Evolutionary conservation across 2,888 invertebrate genomes (phyloP).

Genomic region (Dolichomitus sp.): DNA sequence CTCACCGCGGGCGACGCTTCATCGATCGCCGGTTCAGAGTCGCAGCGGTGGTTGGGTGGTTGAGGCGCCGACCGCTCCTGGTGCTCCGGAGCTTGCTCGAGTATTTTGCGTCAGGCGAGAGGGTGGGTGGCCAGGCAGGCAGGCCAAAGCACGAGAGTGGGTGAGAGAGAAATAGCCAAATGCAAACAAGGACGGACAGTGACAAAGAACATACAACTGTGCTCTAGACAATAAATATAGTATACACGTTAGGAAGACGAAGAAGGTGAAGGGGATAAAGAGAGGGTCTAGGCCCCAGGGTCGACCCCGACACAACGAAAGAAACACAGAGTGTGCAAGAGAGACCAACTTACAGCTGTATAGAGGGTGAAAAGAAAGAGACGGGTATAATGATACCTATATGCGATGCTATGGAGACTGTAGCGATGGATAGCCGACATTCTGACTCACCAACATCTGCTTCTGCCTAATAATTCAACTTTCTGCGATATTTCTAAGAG

Average conservation of each 20-base stretch:
- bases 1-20: conserved; percentile 84
- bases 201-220: neutral
- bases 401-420: conserved; percentile 14
- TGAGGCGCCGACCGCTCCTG: conserved; percentile 74
- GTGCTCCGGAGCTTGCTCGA: conserved; percentile 71
- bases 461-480: conserved; percentile 12
- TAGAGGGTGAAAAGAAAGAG: conserved; percentile 32
- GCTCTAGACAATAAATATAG: conserved; percentile 48
- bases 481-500: too few relatives aligned
- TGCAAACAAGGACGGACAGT: conserved; percentile 8
- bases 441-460: conserved; percentile 65
- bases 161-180: conserved; percentile 52
- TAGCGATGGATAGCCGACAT: conserved; percentile 26
- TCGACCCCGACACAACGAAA: conserved; percentile 26
- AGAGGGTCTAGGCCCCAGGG: conserved; percentile 45
- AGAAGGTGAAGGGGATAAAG: conserved; percentile 48
- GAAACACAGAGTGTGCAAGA: conserved; percentile 11
- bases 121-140: conserved; percentile 64
- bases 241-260: conserved; percentile 47
- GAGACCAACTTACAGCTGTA: conserved; percentile 15
- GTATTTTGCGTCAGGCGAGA: conserved; percentile 72
- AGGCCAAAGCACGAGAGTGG: conserved; percentile 49
- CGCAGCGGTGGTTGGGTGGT: conserved; percentile 66
- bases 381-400: neutral
- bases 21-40: conserved; percentile 80